Evolutionary conservation across 2,888 invertebrate species (phyloP), one percentile per base, ranked within the genome.

Genomic region (Tenodera sinensis): DNA sequence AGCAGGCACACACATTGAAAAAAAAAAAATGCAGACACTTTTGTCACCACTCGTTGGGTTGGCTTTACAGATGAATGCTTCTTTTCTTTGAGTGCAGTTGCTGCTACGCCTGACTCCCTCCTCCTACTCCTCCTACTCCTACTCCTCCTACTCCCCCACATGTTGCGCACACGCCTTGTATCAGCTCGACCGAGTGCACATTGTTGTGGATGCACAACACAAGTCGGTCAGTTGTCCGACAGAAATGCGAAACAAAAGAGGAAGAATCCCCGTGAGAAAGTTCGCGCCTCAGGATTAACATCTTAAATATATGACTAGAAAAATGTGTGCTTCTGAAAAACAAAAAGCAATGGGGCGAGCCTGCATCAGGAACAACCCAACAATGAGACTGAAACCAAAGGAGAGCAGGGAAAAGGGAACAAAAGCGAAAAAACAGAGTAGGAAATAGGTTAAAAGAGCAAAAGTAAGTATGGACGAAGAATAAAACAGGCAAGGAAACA

Each of bases 1-100:
- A 71, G 20, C 54, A 71, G 25, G 54, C 54, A 86, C 71, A 86
- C 86, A 30, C 71, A 28, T 28, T 25, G 28, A 86, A 71, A 81
- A 86, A 54, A n/a, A n/a, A 81, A 86, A 85, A 86, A 71, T 86
- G 86, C 86, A 86, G 71, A 86, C 86, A 86, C 86, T 86, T 86
- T 86, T 86, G 86, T 86, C 86, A 86, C 86, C 81, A 86, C 86
- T 86, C 81, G 81, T 20, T 71, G 54, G 20, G 54, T 71, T 71
- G 54, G 28, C 86, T 86, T 86, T n/a, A 86, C 86, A 86, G 86
- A 86, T 81, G 86, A 86, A 86, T 86, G 86, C 86, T 9, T 86
- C 86, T 86, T 86, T 86, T 86, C 86, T 86, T 71, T 86, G 85
- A n/a, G 27, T 47, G 27, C 85, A 71, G 54, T 71, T 71, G 54